Conservation (phyloP, 2,888 invertebrate genomes). For the Mythimna loreyi region DNA sequence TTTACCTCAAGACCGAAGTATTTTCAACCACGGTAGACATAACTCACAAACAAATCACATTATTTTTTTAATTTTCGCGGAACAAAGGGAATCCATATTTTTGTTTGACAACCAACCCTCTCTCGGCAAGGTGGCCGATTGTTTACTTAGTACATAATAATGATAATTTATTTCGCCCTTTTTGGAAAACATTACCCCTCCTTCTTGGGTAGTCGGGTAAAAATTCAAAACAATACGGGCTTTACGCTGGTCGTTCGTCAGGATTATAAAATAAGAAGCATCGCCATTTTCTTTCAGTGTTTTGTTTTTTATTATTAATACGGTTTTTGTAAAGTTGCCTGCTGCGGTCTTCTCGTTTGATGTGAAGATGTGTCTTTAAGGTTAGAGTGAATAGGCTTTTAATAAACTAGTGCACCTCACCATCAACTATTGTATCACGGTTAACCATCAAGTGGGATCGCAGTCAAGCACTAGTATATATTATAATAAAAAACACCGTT, state of each 20-base stretch:
- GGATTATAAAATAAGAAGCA: constrained; percentile 62
- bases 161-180: constrained; percentile 73
- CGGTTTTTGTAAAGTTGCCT: constrained; percentile 7
- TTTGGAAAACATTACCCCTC: constrained; percentile 39
- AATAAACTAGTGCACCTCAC: no score
- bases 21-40: constrained; percentile 15
- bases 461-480: no score
- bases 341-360: background rate
- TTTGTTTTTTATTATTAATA: constrained; percentile 41
- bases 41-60: constrained; percentile 58
- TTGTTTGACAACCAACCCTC: constrained; percentile 60
- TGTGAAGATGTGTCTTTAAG: no score
- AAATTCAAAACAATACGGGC: constrained; percentile 64
- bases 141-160: constrained; percentile 70
- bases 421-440: no score
- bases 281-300: constrained; percentile 58
- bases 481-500: no score
- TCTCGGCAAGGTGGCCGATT: constrained; percentile 60
- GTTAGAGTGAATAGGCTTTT: no score
- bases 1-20: constrained; percentile 25
- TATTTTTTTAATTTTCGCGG: constrained; percentile 51
- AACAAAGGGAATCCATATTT: constrained; percentile 59
- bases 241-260: constrained; percentile 64
- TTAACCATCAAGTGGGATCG: no score
- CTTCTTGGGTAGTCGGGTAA: constrained; percentile 23